Base-by-base conservation (phyloP, 2,888 invertebrate species). In the Scaptodrosophila latifasciaeformis region DNA sequence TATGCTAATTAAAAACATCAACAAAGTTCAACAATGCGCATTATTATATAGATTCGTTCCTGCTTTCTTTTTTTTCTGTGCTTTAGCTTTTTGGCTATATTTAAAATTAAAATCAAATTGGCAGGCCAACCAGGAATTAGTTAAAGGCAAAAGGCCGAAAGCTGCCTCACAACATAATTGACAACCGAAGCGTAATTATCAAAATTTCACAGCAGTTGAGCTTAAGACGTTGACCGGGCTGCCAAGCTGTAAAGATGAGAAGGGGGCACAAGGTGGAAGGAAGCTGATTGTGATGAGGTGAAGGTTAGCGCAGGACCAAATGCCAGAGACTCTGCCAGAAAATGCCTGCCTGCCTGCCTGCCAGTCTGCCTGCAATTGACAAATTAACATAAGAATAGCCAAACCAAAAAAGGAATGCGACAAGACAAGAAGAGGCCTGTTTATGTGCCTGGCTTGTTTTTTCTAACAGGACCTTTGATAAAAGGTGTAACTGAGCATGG, bases 1-100 rank as follows among this genome's bases (percentile, higher is more conserved):
- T 72, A 78, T 75, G 78, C 76, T 76, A 76, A 76, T 76, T 78
- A 78, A 70, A 66, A 45, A 37, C 50, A 39, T 15, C 21, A 51
- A 49, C 40, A 59, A 55, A 54, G 59, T 51, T 62, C 67, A 70
- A 59, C 74, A 77, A 64, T 67, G 77, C 77, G 67, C 52, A 54
- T 60, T 72, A 76, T 72, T n/a, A n/a, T n/a, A n/a, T n/a, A n/a
- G n/a, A n/a, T n/a, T n/a, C n/a, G n/a, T n/a, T n/a, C n/a, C n/a
- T n/a, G n/a, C n/a, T n/a, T n/a, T n/a, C n/a, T n/a, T n/a, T n/a
- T n/a, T n/a, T n/a, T n/a, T n/a, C n/a, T n/a, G n/a, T n/a, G n/a
- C n/a, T n/a, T n/a, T n/a, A n/a, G n/a, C n/a, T n/a, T n/a, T n/a
- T 51, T 34, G 54, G 54, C 58, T 67, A 76, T 76, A 67, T 70